Conservation (phyloP, 2,888 invertebrate species). For the Mimachlamys varia region DNA sequence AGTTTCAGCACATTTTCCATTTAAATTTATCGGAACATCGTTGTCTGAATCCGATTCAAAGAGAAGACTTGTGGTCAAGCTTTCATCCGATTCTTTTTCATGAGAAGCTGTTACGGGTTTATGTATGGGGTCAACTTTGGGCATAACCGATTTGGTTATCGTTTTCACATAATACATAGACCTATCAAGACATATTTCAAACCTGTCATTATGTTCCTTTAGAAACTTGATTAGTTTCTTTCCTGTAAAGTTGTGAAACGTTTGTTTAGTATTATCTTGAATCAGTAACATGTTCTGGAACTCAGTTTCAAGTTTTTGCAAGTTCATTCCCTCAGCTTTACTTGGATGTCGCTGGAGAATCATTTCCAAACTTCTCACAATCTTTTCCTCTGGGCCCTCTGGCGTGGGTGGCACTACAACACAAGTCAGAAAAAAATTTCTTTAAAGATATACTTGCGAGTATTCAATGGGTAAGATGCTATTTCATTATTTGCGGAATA, state of each 20-base stretch:
- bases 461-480: no score
- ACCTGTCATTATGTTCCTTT: constrained; percentile 11
- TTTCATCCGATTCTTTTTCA: neutral
- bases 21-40: neutral
- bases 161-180: neutral
- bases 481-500: no score
- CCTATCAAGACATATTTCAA: neutral
- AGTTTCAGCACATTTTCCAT: neutral
- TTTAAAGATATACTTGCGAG: no score
- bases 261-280: neutral
- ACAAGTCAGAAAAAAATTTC: no score
- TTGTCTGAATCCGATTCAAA: constrained; percentile 30
- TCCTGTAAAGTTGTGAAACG: constrained; percentile 17
- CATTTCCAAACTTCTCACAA: constrained; percentile 3
- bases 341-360: neutral
- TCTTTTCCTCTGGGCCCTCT: neutral
- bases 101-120: neutral
- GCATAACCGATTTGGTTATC: neutral
- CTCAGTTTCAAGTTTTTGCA: constrained; percentile 37
- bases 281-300: neutral
- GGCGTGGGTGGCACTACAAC: neutral
- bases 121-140: neutral
- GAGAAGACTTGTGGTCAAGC: neutral
- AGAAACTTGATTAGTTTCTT: constrained; percentile 5
- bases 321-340: neutral